Evolutionary conservation across 2,888 invertebrate genomes (phyloP), one percentile per base, ranked within the genome.

Genomic region (Apamea anceps): DNA sequence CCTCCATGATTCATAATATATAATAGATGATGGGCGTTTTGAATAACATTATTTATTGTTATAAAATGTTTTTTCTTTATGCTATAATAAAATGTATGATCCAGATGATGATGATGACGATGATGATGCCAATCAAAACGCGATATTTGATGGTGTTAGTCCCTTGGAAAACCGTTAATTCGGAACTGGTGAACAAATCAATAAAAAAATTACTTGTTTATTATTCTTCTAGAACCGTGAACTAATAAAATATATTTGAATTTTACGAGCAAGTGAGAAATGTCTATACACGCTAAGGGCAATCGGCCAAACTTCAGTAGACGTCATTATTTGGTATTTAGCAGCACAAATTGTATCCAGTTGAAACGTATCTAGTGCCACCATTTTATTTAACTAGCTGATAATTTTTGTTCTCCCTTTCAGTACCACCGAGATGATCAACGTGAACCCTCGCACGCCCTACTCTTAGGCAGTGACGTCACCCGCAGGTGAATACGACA

Each of bases 361-460:
- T 32, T 57, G n/a, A 57, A 79, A 66, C n/a, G 32, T 57, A 65
- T 45, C 18, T 65, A 76, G 77, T 57, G 45, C 45, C 6, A 65
- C n/a, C 2, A 48, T 48, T 28, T 73, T 57, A 28, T 45, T 15
- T 13, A 63, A 45, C 73, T 21, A 1, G 63, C 74, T 54, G 0
- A 45, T 79, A 48, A 78, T 48, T 66, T 25, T 92, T 92, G 68
- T 86, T 95, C 93, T 92, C 93, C 92, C 92, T 98, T 98, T 82
- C 97, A 99, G 99, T 95, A 98, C 98, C 71, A 98, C 98, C 90
- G 99, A 99, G 96, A 98, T 99, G 98, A 98, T 99, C 92, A 99
- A 98, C 95, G 99, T 99, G 75, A 99, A 98, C 93, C 98, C 98
- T 63, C 98, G 98, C 90, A 99, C 99, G 57, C 98, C 98, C 25